Conservation (phyloP, 1,140 invertebrate species). For the Papilio aristodemus region DNA sequence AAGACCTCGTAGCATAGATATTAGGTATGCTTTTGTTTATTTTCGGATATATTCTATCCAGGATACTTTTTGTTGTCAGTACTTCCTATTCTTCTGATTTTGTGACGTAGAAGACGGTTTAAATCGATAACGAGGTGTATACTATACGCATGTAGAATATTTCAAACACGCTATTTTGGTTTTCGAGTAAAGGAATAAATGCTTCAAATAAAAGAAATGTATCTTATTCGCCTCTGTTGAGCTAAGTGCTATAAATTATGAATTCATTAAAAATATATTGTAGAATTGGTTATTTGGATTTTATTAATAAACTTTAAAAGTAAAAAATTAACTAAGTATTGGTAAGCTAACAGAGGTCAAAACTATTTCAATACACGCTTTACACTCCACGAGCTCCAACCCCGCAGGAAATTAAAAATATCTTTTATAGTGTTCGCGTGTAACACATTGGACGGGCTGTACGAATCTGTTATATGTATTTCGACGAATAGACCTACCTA, state of each 20-base stretch:
- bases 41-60: not conserved
- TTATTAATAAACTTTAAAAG: no score
- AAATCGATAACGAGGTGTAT: no score
- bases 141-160: no score
- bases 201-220: no score
- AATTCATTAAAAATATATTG: no score
- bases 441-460: not conserved
- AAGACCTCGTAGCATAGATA: not conserved
- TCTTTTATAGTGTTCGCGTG: conserved; percentile 16
- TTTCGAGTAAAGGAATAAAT: no score
- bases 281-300: no score
- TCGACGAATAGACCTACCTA: conserved; percentile 3
- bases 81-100: not conserved
- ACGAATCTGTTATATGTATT: conserved; percentile 4
- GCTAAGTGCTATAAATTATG: no score
- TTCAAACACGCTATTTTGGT: no score
- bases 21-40: not conserved
- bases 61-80: not conserved
- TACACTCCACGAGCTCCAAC: not conserved
- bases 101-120: no score
- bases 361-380: conserved; percentile 10
- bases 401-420: conserved; percentile 16
- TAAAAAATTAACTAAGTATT: not conserved
- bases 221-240: no score
- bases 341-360: not conserved